Percentiles rank a stretch among this genome's conserved stretches.
These are phyloP conservation scores for Drosophila melanica DNA, from an alignment of 1,140 invertebrate species.

Conservation along the genomic window DNA sequence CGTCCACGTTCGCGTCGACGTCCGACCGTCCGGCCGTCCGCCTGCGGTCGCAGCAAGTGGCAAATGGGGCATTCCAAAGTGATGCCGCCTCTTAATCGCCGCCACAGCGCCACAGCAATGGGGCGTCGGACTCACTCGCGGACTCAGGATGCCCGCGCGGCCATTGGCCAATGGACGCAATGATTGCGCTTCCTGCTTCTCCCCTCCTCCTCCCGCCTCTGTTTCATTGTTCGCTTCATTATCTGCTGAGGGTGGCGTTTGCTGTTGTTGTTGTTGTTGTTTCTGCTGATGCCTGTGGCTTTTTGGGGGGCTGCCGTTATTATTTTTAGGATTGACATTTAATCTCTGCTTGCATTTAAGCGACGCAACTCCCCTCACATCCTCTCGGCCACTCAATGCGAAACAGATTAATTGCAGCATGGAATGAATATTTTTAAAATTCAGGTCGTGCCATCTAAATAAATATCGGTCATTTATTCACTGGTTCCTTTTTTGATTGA, in stretches of 20 bases:
- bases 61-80: slow-evolving; percentile 34
- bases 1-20: not conserved
- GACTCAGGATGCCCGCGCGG: slow-evolving; percentile 16
- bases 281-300: slow-evolving; percentile 1
- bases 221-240: slow-evolving; percentile 41
- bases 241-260: slow-evolving; percentile 28
- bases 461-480: too few relatives aligned
- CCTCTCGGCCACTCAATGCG: not conserved
- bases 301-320: slow-evolving; percentile 21
- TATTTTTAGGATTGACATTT: slow-evolving; percentile 50
- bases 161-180: slow-evolving; percentile 21
- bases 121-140: not conserved
- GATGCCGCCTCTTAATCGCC: slow-evolving; percentile 17
- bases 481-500: too few relatives aligned
- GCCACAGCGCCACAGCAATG: slow-evolving; percentile 3
- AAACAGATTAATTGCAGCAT: slow-evolving; percentile 7
- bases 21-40: not conserved
- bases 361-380: slow-evolving; percentile 29
- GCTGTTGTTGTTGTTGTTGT: slow-evolving; percentile 18
- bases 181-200: slow-evolving; percentile 37
- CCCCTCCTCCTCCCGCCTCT: not conserved
- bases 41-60: slow-evolving; percentile 5
- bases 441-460: too few relatives aligned
- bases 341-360: slow-evolving; percentile 38
- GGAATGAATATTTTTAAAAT: too few relatives aligned